Percentiles rank a stretch among this genome's conserved stretches.
These are phyloP conservation scores for Rosalia funebris DNA, from an alignment of 2,888 invertebrate genomes.

Conservation along the genomic window DNA sequence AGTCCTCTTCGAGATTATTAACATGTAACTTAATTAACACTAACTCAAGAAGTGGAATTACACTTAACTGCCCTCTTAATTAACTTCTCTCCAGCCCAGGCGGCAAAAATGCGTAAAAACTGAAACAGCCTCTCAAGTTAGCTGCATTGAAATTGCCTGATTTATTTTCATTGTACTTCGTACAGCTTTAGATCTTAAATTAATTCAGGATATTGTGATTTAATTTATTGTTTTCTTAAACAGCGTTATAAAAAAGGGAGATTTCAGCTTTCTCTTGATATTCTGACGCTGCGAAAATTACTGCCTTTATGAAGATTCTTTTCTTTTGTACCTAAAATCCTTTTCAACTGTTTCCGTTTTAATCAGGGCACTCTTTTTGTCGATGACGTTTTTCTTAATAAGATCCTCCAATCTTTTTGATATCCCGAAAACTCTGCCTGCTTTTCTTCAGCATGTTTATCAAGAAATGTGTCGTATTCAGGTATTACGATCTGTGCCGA, in stretches of 20 bases:
- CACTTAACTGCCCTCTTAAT: conserved; percentile 29
- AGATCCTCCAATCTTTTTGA: too few species aligned
- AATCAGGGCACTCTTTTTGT: too few species aligned
- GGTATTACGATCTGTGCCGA: too few species aligned
- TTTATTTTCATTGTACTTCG: conserved; percentile 13
- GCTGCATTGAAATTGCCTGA: conserved; percentile 15
- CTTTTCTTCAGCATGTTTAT: too few species aligned
- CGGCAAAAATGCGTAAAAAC: conserved; percentile 21
- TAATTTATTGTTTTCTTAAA: conserved; percentile 5
- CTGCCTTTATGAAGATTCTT: too few species aligned
- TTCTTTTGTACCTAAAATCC: too few species aligned
- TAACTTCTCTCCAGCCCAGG: conserved; percentile 16
- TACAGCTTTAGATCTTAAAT: conserved; percentile 6
- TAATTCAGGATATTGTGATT: background rate
- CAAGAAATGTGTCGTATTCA: too few species aligned
- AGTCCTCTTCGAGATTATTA: conserved; percentile 19
- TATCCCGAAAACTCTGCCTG: too few species aligned
- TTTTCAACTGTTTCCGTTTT: too few species aligned
- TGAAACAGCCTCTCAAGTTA: background rate
- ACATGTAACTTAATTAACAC: conserved; percentile 29
- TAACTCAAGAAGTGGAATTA: conserved; percentile 31
- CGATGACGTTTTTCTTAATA: too few species aligned
- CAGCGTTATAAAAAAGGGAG: background rate
- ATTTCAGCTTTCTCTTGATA: too few species aligned
- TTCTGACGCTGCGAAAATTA: too few species aligned